phyloP scores from a whole-genome alignment of 2,888 invertebrate genomes.

The Phalera bucephala region DNA sequence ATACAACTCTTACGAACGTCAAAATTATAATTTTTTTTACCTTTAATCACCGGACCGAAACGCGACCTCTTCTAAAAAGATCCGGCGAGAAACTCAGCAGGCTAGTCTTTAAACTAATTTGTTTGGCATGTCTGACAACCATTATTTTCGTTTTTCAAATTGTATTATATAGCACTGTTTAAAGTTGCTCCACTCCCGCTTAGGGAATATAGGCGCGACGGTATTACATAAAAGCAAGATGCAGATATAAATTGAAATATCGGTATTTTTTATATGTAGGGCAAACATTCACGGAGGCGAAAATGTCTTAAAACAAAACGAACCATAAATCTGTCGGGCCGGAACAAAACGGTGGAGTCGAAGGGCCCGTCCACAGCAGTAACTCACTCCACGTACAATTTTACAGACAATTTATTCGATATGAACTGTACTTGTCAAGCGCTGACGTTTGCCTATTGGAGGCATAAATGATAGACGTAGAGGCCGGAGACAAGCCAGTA shows the following conservation, averaged over 20 bases:
- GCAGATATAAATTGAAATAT: conserved; percentile 15
- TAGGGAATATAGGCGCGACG: conserved; percentile 19
- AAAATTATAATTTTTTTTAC: too few species aligned
- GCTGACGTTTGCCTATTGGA: conserved; percentile 75
- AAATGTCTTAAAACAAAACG: conserved; percentile 61
- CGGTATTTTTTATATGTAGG: conserved; percentile 32
- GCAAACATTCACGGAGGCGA: conserved; percentile 44
- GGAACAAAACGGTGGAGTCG: conserved; percentile 53
- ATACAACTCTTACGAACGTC: too few species aligned
- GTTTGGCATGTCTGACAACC: too few species aligned
- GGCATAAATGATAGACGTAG: conserved; percentile 77
- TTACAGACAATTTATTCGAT: conserved; percentile 75
- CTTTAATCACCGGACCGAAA: too few species aligned
- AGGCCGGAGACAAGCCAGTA: conserved; percentile 63
- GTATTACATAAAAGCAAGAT: conserved; percentile 28
- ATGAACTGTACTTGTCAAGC: conserved; percentile 79
- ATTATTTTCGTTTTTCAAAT: too few species aligned
- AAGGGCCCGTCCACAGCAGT: conserved; percentile 67
- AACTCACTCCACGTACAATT: conserved; percentile 74
- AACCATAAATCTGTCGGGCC: conserved; percentile 64
- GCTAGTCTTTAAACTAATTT: too few species aligned
- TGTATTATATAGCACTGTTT: too few species aligned
- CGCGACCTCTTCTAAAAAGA: too few species aligned
- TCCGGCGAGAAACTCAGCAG: too few species aligned
- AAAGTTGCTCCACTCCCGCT: conserved; percentile 39